Evolutionary conservation across 2,113 vertebrate genomes (phyloP), one percentile per base, ranked within the genome.

Genomic region (Cinclus cinclus): DNA sequence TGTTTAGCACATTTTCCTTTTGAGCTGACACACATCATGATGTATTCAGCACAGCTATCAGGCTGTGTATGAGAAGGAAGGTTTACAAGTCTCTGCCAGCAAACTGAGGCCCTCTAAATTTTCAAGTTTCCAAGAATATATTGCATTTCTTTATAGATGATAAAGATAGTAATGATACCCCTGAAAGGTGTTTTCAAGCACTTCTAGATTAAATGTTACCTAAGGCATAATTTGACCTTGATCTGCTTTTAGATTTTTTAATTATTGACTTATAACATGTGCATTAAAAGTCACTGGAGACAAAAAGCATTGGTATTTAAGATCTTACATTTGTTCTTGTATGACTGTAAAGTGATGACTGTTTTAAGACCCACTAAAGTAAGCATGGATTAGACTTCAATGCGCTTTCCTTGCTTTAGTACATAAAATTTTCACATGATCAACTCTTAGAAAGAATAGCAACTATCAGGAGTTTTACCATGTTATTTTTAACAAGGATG

Each of bases 391-490:
- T 95, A 87, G 81, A 42, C 37, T 83, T 86, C 47, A 86, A 87
- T 75, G 33, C 52, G 39, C 47, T 94, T 63, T 50, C n/a, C 39
- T 73, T 93, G 71, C 37, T 83, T 95, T 86, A 47, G 52, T n/a
- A 39, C 42, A 80, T 82, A 76, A 90, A 94, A 93, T 77, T 88
- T 95, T 88, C 76, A 92, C 73, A 83, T 24, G 5, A 83, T 59
- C 50, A 52, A 58, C 37, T 73, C 58, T 63, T 31, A 41, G 9
- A 73, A 95, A 70, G 28, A 88, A 30, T 4, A 82, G 58, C 12
- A 30, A 60, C 41, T 65, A 50, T 70, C 75, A 74, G 20, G 35
- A 86, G 39, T 53, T 96, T 53, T 69, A 77, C 16, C 27, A 35
- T 10, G 17, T 49, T 56, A 24, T 52, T 69, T 79, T 77, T 37